Evolutionary conservation across 2,113 vertebrate genomes (phyloP).

Genomic region (Dipodomys ordii): DNA sequence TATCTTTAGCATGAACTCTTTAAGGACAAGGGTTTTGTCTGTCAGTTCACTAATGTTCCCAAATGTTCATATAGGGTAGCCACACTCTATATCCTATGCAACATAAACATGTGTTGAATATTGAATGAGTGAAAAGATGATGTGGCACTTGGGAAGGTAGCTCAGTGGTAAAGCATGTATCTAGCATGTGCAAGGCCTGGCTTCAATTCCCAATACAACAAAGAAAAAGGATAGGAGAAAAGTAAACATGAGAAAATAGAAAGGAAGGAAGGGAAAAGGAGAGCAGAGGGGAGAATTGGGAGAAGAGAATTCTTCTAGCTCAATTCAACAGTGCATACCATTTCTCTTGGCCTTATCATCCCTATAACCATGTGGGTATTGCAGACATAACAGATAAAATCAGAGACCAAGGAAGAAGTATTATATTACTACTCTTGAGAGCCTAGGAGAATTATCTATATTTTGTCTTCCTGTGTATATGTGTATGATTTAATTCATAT

Average conservation of each 20-base stretch:
- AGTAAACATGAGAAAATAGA: background rate
- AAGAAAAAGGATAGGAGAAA: background rate
- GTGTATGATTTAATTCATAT: background rate
- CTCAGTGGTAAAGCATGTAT: too few species aligned
- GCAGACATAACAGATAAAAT: background rate
- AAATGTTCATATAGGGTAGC: background rate
- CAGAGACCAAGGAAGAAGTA: background rate
- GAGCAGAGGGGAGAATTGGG: too few species aligned
- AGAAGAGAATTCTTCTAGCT: background rate
- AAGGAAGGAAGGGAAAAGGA: too few species aligned
- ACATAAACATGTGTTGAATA: background rate
- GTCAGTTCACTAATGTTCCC: background rate
- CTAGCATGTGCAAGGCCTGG: background rate
- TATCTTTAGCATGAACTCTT: background rate
- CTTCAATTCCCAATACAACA: background rate
- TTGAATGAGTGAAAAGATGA: background rate
- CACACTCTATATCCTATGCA: background rate
- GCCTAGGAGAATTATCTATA: background rate
- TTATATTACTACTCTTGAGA: background rate
- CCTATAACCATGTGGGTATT: background rate
- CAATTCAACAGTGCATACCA: background rate
- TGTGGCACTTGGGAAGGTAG: background rate
- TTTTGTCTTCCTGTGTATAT: background rate
- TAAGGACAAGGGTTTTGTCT: background rate
- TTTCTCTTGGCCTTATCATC: background rate